phyloP scores from a whole-genome alignment of 2,113 vertebrate species.

The Plecturocebus donacophilus region DNA sequence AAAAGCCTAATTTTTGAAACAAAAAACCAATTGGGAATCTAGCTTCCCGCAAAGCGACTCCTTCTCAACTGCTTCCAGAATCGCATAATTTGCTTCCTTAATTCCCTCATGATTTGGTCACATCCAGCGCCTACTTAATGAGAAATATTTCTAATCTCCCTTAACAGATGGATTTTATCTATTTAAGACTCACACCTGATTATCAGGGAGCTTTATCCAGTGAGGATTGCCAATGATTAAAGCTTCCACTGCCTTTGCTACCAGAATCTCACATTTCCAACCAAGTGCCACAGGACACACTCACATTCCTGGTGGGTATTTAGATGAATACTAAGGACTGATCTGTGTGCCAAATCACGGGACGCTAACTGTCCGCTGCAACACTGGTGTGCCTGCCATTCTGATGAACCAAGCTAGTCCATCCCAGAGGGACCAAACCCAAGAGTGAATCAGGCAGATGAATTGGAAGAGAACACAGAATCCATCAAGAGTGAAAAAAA shows the following conservation, averaged over 20 bases:
- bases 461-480: background rate
- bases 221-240: background rate
- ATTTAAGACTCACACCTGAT: background rate
- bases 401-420: background rate
- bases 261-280: background rate
- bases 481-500: background rate
- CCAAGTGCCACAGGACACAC: background rate
- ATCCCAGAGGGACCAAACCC: background rate
- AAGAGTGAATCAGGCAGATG: background rate
- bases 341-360: background rate
- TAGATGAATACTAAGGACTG: background rate
- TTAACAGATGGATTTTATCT: background rate
- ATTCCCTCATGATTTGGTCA: background rate
- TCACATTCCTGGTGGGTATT: background rate
- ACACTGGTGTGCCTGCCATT: too few species aligned
- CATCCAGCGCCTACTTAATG: background rate
- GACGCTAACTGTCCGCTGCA: background rate
- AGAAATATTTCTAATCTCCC: background rate
- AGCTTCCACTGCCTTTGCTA: background rate
- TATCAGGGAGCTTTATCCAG: background rate
- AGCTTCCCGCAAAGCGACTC: background rate
- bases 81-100: background rate
- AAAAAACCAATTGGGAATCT: background rate
- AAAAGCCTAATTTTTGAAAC: background rate
- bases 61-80: background rate